Evolutionary conservation across 2,113 vertebrate genomes (phyloP).

Genomic region (Mustelus asterias): DNA sequence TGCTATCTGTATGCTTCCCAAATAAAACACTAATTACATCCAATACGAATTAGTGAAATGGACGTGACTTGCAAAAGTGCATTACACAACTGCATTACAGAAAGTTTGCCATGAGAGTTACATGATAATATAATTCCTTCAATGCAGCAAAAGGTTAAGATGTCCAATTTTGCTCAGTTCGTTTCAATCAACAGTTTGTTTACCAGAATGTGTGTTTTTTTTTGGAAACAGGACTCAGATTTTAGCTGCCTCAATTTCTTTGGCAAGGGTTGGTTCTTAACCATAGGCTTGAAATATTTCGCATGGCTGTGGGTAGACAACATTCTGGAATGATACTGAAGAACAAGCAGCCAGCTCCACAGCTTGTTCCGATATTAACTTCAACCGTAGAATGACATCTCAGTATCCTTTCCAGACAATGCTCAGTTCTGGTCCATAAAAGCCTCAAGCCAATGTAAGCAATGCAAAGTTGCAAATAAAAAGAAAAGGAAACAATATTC

Average conservation of each 20-base stretch:
- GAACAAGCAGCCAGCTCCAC: neutral
- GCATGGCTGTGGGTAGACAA: conserved; percentile 3
- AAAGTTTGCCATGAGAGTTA: too few species aligned
- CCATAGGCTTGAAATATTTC: neutral
- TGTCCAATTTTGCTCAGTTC: neutral
- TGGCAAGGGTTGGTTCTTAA: neutral
- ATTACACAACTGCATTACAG: neutral
- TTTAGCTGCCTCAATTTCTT: neutral
- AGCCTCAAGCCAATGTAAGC: neutral
- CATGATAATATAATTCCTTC: neutral
- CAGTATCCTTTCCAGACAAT: neutral
- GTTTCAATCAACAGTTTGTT: neutral
- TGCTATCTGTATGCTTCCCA: neutral
- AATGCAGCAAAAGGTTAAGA: neutral
- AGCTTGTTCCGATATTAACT: neutral
- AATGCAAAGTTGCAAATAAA: neutral
- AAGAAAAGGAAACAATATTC: neutral
- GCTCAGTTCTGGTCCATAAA: neutral
- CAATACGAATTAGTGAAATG: neutral
- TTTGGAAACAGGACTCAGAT: neutral
- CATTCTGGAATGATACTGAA: neutral
- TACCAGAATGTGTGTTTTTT: neutral
- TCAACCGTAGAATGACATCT: neutral
- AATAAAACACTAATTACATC: neutral
- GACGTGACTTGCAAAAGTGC: neutral